Conservation (phyloP, 1,140 invertebrate genomes). For the Drosophila rhopaloa region DNA sequence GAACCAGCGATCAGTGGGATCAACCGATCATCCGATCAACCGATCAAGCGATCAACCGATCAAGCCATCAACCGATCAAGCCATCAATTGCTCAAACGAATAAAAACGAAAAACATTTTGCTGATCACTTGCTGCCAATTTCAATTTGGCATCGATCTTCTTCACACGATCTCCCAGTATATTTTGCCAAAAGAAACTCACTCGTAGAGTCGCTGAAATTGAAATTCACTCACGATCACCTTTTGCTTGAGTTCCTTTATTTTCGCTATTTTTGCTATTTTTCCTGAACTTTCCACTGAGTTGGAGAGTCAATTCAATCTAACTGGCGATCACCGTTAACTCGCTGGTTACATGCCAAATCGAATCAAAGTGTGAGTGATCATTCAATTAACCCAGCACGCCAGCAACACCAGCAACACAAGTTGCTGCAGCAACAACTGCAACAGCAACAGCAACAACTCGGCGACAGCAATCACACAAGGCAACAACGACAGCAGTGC, state of each 20-base stretch:
- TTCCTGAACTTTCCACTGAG: constrained; percentile 30
- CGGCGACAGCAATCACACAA: constrained; percentile 51
- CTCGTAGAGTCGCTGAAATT: constrained; percentile 9
- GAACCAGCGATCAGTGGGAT: constrained; percentile 4
- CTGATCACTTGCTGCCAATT: constrained; percentile 39
- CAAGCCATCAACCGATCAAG: constrained; percentile 9
- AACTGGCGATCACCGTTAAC: constrained; percentile 62
- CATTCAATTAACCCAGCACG: constrained; percentile 79
- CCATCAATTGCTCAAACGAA: too few relatives aligned
- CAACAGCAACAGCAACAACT: constrained; percentile 30
- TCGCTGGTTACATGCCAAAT: constrained; percentile 62
- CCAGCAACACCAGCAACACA: constrained; percentile 43
- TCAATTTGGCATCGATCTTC: constrained; percentile 48
- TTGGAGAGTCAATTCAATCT: constrained; percentile 35
- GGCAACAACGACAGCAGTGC: constrained; percentile 51
- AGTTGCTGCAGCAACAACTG: constrained; percentile 20
- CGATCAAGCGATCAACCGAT: background rate
- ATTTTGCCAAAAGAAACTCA: constrained; percentile 7
- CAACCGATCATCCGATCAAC: background rate
- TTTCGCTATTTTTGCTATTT: background rate
- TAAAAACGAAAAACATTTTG: constrained; percentile 13
- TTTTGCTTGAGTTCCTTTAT: constrained; percentile 2
- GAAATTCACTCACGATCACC: constrained; percentile 51
- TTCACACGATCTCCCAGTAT: constrained; percentile 28
- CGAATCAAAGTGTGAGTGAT: constrained; percentile 82